A percentile compares a stretch with the other conserved stretches of the same genome.
Evolutionary conservation across 2,797 vertebrate species (phyloP).

Genomic region (Gymnodraco acuticeps): DNA sequence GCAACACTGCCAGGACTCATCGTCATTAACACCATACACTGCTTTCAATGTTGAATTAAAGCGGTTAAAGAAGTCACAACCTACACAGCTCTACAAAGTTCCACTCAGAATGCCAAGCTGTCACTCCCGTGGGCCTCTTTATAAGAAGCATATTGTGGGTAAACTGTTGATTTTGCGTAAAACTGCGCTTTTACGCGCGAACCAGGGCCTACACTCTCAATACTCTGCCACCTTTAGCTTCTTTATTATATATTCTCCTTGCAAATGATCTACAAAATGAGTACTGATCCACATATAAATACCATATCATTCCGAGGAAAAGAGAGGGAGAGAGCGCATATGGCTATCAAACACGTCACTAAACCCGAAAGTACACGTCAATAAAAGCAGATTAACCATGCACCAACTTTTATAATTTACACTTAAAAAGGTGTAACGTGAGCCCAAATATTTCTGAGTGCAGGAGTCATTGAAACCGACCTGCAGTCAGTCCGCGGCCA

Average conservation of each 20-base stretch:
- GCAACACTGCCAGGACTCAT: constrained; percentile 2
- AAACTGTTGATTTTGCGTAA: constrained; percentile 27
- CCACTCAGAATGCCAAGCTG: neutral
- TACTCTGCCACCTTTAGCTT: constrained; percentile 21
- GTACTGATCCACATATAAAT: constrained; percentile 55
- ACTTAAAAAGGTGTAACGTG: constrained; percentile 42
- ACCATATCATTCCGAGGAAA: constrained; percentile 49
- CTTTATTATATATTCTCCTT: constrained; percentile 33
- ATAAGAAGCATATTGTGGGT: neutral
- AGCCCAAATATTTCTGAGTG: constrained; percentile 11
- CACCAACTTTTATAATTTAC: neutral
- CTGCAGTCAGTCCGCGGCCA: constrained; percentile 41
- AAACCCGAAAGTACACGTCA: neutral
- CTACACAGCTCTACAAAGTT: neutral
- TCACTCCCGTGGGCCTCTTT: constrained; percentile 8
- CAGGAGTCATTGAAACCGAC: constrained; percentile 49
- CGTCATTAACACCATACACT: neutral
- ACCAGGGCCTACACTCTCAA: neutral
- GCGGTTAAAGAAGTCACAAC: neutral
- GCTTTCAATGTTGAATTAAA: neutral
- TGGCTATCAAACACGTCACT: neutral
- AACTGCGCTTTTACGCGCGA: constrained; percentile 56
- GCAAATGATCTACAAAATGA: constrained; percentile 42
- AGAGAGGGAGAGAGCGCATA: neutral
- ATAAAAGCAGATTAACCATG: neutral